Conservation (phyloP, 1,140 invertebrate species). For the Drosophila quadrilineata region DNA sequence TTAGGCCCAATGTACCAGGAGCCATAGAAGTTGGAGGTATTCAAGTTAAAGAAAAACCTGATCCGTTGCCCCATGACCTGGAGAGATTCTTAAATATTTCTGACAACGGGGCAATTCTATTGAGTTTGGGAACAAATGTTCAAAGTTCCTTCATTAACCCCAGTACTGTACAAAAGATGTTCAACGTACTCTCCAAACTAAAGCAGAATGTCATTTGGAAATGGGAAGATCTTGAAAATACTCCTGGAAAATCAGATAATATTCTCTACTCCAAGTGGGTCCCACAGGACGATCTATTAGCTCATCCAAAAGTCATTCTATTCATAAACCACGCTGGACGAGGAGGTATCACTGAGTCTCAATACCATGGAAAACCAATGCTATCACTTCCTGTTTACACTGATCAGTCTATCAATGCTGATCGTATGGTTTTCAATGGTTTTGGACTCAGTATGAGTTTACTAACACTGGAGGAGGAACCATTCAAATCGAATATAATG, state of each 20-base stretch:
- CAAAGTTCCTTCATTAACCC: constrained; percentile 74
- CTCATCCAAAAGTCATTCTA: constrained; percentile 83
- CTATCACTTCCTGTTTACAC: constrained; percentile 81
- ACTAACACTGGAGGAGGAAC: constrained; percentile 82
- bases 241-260: constrained; percentile 82
- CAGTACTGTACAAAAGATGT: constrained; percentile 78
- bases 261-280: constrained; percentile 83
- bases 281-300: constrained; percentile 83
- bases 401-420: constrained; percentile 64
- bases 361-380: constrained; percentile 82
- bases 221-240: constrained; percentile 64
- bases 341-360: constrained; percentile 82
- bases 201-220: constrained; percentile 83
- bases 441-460: constrained; percentile 63
- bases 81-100: constrained; percentile 43
- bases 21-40: constrained; percentile 81
- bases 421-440: constrained; percentile 26
- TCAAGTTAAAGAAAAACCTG: constrained; percentile 66
- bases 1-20: constrained; percentile 69
- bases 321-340: constrained; percentile 88
- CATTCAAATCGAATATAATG: constrained; percentile 35
- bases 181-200: constrained; percentile 79
- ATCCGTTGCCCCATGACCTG: constrained; percentile 57
- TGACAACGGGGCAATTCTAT: constrained; percentile 81
- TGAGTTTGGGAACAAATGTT: constrained; percentile 84